Percentiles rank a stretch among this genome's conserved stretches.
These are phyloP conservation scores for Galerucella pusilla DNA, from an alignment of 2,888 invertebrate species.

Conservation along the genomic window DNA sequence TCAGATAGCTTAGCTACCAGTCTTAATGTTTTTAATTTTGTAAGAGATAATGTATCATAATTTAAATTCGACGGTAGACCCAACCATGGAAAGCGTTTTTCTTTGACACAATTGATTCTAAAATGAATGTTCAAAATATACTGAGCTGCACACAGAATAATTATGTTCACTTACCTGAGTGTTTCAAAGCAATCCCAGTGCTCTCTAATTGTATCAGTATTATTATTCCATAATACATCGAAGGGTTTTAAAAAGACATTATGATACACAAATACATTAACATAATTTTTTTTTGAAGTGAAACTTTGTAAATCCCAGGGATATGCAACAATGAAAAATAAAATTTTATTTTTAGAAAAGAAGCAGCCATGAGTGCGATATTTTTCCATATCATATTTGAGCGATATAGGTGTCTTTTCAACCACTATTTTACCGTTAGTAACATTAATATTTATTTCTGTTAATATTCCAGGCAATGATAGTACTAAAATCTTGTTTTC, in stretches of 20 bases:
- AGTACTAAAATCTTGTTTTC: conserved; percentile 54
- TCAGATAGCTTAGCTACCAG: conserved; percentile 58
- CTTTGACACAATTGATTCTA: conserved; percentile 54
- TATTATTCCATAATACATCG: conserved; percentile 54
- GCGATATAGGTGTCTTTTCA: conserved; percentile 51
- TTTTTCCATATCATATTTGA: conserved; percentile 56
- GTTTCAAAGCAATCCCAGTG: conserved; percentile 62
- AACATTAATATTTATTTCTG: conserved; percentile 54
- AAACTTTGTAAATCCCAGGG: conserved; percentile 54
- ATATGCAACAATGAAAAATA: conserved; percentile 54
- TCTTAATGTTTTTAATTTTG: conserved; percentile 57
- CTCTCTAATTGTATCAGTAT: conserved; percentile 51
- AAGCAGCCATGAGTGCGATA: conserved; percentile 57
- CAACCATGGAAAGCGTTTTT: conserved; percentile 58
- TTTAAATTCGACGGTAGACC: conserved; percentile 53
- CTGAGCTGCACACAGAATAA: neutral
- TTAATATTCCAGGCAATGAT: conserved; percentile 55
- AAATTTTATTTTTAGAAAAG: conserved; percentile 55
- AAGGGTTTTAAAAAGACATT: conserved; percentile 55
- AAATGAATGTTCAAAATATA: conserved; percentile 25
- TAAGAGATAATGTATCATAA: conserved; percentile 55
- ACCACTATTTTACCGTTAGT: conserved; percentile 53
- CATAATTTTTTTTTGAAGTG: conserved; percentile 48
- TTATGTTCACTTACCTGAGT: conserved; percentile 54
- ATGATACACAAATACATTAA: conserved; percentile 55